These are phyloP conservation scores for Chanos chanos DNA, from an alignment of 2,797 vertebrate species.

Conservation along the genomic window DNA sequence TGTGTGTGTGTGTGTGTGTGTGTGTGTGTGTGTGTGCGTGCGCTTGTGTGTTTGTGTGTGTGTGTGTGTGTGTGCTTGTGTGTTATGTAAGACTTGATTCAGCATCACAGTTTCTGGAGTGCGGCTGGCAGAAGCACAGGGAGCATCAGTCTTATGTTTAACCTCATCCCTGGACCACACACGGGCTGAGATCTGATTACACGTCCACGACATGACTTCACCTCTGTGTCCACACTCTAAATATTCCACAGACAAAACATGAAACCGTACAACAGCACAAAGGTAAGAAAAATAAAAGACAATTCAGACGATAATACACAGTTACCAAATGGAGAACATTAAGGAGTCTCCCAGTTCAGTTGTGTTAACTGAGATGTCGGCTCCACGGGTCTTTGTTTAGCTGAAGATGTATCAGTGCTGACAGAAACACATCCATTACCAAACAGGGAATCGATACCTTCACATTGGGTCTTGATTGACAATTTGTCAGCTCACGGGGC, in stretches of 20 bases:
- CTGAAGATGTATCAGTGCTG: neutral
- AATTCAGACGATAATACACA: too few species aligned
- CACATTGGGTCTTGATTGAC: slow-evolving; percentile 38
- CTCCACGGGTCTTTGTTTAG: slow-evolving; percentile 2
- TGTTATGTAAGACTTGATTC: slow-evolving; percentile 29
- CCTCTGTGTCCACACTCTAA: too few species aligned
- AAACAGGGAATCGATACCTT: slow-evolving; percentile 30
- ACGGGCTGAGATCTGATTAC: too few species aligned
- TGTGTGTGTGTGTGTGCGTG: neutral
- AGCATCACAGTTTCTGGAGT: neutral
- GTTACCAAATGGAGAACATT: too few species aligned
- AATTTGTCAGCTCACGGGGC: slow-evolving; percentile 24
- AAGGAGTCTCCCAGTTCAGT: too few species aligned
- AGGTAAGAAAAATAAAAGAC: too few species aligned
- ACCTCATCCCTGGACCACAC: too few species aligned
- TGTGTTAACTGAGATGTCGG: neutral
- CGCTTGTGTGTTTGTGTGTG: neutral
- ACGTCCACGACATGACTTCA: too few species aligned
- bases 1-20: neutral
- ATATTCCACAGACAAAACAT: too few species aligned
- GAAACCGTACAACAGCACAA: too few species aligned
- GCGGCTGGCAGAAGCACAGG: slow-evolving; percentile 2
- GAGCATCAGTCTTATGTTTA: too few species aligned
- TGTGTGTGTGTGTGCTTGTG: neutral
- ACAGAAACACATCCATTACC: slow-evolving; percentile 23